Evolutionary conservation across 2,797 vertebrate species (phyloP).

Genomic region (Anguilla anguilla): DNA sequence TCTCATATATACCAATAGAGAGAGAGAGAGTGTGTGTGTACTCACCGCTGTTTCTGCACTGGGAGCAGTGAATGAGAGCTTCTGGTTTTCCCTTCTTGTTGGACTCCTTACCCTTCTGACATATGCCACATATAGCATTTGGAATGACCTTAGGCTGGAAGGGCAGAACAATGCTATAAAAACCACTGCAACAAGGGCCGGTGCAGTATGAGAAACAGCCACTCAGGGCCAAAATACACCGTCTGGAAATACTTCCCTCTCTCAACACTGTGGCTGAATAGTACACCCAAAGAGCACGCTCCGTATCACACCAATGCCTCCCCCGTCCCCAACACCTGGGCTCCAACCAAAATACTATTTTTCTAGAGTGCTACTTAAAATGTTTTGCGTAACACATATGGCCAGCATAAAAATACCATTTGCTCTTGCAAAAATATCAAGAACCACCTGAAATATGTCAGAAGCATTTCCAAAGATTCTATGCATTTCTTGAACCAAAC

Average conservation of each 20-base stretch:
- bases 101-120: constrained; percentile 99
- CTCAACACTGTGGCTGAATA: neutral
- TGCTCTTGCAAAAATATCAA: neutral
- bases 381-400: neutral
- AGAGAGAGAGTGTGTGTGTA: constrained; percentile 46
- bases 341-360: neutral
- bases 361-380: neutral
- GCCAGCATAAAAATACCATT: neutral
- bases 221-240: constrained; percentile 59
- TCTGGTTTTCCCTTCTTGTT: constrained; percentile 96
- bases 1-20: neutral
- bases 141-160: constrained; percentile 99
- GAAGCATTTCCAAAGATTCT: neutral
- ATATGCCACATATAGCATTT: constrained; percentile 99
- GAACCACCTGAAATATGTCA: neutral
- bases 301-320: neutral
- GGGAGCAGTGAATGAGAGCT: constrained; percentile 98
- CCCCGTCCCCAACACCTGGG: neutral
- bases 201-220: constrained; percentile 52
- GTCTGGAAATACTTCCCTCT: neutral
- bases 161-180: constrained; percentile 99
- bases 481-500: neutral
- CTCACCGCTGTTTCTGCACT: constrained; percentile 98
- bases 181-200: constrained; percentile 75
- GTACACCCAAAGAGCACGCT: neutral